Base-by-base conservation (phyloP, 2,797 vertebrate species). In the Pangasius krempfi region DNA sequence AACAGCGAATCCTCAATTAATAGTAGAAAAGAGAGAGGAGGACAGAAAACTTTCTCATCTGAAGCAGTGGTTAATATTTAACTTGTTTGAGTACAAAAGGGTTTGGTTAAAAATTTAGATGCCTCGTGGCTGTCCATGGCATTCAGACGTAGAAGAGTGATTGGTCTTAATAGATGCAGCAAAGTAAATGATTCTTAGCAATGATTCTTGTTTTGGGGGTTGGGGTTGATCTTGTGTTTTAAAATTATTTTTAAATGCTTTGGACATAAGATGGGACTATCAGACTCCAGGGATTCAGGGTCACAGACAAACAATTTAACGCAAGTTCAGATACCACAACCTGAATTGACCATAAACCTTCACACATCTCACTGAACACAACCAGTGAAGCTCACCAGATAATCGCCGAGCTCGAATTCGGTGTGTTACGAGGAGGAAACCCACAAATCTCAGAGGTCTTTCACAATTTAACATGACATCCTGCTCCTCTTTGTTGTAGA, bases 21-120 rank as follows among this genome's bases (percentile, higher is more conserved):
- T 93, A 94, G 94, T 90, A 92, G 87, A 72, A 90, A 91, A 91
- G 89, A 68, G 86, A 58, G 88, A 90, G 89, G 79, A 73, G n/a
- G 93, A 95, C 95, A 92, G 70, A 87, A 95, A 95, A 96, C 92
- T 89, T 95, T 96, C 92, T 94, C 92, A 93, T 95, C 92, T 95
- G 91, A 94, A 94, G 94, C 70, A 89, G 86, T 93, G 93, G 97
- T 97, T 95, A 97, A 97, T 96, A 95, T 97, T 98, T 97, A 96
- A 98, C 93, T 95, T 94, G 93, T 93, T 90, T 93, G 93, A 96
- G 92, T 95, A 96, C 95, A 96, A 97, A 97, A 95, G 94, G 95
- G 92, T 96, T 96, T 93, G 90, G 97, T 95, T 97, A 97, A 97
- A 97, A 97, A 91, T 96, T 95, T 96, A 96, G 93, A 83, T 91